phyloP scores from a whole-genome alignment of 2,113 vertebrate genomes.

The Psettodes erumei region DNA sequence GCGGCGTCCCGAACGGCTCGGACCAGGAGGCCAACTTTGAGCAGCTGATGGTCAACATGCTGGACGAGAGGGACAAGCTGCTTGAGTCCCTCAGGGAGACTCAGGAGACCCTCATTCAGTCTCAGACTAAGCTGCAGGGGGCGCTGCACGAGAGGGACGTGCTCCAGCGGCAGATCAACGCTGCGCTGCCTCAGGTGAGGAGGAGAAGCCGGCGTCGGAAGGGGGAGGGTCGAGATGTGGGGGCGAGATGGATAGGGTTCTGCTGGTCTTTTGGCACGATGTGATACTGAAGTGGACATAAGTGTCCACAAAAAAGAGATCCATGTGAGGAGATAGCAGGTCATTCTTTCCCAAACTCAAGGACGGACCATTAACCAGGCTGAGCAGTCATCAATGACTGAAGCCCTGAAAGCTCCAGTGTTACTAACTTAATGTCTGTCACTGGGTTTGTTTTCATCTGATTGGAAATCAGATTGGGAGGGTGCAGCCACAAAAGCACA shows the following conservation, averaged over 20 bases:
- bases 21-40: slow-evolving; percentile 95
- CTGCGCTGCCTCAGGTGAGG: slow-evolving; percentile 94
- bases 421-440: not conserved
- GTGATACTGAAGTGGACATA: not conserved
- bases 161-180: slow-evolving; percentile 95
- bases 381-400: not conserved
- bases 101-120: slow-evolving; percentile 90
- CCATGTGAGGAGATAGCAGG: not conserved
- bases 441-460: not conserved
- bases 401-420: not conserved
- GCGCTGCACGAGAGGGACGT: slow-evolving; percentile 94
- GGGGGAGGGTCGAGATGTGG: not conserved
- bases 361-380: not conserved
- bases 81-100: slow-evolving; percentile 96
- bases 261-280: not conserved
- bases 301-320: not conserved
- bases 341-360: not conserved
- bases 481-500: not conserved
- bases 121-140: slow-evolving; percentile 93
- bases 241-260: not conserved
- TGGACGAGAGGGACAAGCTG: slow-evolving; percentile 97
- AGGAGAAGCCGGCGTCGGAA: slow-evolving; percentile 43
- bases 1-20: slow-evolving; percentile 85
- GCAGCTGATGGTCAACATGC: slow-evolving; percentile 99
- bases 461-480: not conserved